A percentile compares a stretch with the other conserved stretches of the same genome.
Conservation (phyloP, 2,797 vertebrate species). For the Chromis chromis region DNA sequence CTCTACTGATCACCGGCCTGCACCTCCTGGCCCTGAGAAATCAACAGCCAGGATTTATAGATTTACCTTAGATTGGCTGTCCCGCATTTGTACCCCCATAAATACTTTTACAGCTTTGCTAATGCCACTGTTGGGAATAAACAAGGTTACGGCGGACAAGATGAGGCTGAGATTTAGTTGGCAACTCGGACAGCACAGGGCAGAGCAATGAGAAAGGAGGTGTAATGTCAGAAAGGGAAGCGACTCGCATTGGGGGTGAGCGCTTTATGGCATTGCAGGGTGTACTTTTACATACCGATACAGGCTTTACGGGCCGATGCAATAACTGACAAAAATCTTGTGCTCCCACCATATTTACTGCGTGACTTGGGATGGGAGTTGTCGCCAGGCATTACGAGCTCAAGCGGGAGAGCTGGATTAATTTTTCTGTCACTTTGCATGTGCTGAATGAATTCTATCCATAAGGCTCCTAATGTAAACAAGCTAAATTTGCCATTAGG, state of each 20-base stretch:
- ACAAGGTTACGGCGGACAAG: conserved; percentile 85
- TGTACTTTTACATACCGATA: conserved; percentile 55
- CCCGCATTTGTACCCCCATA: conserved; percentile 83
- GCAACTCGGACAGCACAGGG: conserved; percentile 69
- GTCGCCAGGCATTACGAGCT: conserved; percentile 24
- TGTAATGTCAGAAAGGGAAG: conserved; percentile 45
- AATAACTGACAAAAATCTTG: conserved; percentile 36
- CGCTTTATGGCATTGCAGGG: conserved; percentile 52
- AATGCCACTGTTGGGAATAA: conserved; percentile 87
- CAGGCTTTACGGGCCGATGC: conserved; percentile 40
- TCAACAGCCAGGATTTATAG: conserved; percentile 85
- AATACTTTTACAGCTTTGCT: conserved; percentile 86
- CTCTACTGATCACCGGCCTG: conserved; percentile 81
- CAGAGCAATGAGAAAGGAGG: conserved; percentile 63
- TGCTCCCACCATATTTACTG: conserved; percentile 17
- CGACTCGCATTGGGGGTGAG: conserved; percentile 43
- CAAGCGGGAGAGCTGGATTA: conserved; percentile 1
- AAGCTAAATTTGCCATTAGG: conserved; percentile 37
- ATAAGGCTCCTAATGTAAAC: conserved; percentile 15
- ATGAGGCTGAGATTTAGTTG: conserved; percentile 83
- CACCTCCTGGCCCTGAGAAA: conserved; percentile 85
- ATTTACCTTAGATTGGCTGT: conserved; percentile 86
- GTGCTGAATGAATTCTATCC: conserved; percentile 13
- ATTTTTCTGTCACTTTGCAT: conserved; percentile 14
- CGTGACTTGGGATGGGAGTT: conserved; percentile 5